Conservation (phyloP, 2,797 vertebrate genomes). For the Tenualosa ilisha region DNA sequence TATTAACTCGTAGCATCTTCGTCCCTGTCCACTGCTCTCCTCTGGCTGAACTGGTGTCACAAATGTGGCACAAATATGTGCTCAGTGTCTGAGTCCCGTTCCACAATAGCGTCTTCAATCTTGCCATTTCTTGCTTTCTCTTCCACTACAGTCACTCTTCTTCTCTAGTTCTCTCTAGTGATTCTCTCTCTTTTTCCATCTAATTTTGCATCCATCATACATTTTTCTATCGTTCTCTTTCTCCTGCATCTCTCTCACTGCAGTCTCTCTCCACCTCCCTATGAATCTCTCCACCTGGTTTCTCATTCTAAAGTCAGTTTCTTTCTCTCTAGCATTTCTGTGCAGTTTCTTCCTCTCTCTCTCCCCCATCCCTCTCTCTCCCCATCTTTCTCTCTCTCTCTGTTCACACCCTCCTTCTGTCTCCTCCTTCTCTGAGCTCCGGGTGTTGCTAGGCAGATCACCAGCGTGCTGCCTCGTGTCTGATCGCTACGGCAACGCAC, state of each 20-base stretch:
- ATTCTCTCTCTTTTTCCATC: neutral
- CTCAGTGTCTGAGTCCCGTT: neutral
- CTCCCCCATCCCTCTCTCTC: constrained; percentile 31
- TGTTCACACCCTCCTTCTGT: constrained; percentile 47
- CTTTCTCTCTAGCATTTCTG: neutral
- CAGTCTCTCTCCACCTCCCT: constrained; percentile 14
- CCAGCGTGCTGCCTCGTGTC: constrained; percentile 53
- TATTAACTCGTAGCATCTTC: no score
- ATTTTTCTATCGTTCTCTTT: neutral
- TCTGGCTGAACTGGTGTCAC: no score
- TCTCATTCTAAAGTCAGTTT: neutral
- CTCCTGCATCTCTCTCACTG: neutral
- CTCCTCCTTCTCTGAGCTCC: constrained; percentile 54
- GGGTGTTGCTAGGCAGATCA: constrained; percentile 63
- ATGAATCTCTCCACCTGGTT: neutral
- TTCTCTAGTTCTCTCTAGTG: no score
- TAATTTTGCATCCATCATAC: no score
- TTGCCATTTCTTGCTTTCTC: neutral
- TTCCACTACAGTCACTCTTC: no score
- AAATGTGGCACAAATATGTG: neutral
- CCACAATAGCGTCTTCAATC: neutral
- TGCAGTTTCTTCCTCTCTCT: neutral
- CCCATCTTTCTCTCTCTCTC: constrained; percentile 1
- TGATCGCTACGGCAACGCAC: constrained; percentile 43
- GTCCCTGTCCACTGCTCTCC: neutral